Percentiles rank a stretch among this genome's conserved stretches.
Conservation (phyloP, 2,888 invertebrate species). For the Nemoura dubitans region DNA sequence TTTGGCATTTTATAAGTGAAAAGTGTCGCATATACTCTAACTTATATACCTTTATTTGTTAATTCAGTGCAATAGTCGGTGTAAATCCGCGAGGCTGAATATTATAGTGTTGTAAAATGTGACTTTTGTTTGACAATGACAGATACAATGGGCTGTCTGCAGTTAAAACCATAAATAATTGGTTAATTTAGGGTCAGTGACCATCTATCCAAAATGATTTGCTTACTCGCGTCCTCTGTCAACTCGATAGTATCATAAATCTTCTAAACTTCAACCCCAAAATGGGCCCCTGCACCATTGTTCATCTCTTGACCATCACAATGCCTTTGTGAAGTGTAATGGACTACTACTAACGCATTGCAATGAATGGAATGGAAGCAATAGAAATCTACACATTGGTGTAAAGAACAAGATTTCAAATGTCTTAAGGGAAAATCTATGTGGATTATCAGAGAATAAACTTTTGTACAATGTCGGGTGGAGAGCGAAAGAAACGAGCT, state of each 20-base stretch:
- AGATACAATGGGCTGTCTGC: not conserved
- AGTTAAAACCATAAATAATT: not conserved
- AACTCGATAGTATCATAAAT: not conserved
- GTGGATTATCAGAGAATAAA: not conserved
- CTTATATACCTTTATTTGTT: not conserved
- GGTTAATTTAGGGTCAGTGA: not conserved
- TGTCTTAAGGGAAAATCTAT: not conserved
- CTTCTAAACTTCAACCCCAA: not conserved
- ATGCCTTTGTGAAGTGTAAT: not conserved
- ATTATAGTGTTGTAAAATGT: not conserved
- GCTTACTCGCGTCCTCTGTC: not conserved
- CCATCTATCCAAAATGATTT: not conserved
- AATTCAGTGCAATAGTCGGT: not conserved
- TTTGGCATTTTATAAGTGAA: not conserved
- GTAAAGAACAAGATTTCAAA: not conserved
- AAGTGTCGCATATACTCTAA: not conserved
- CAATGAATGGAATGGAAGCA: too few species aligned
- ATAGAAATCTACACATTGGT: not conserved
- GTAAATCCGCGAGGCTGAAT: not conserved
- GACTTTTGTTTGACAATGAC: slow-evolving; percentile 7
- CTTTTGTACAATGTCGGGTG: slow-evolving; percentile 65
- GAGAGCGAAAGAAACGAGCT: slow-evolving; percentile 66
- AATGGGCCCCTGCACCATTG: not conserved
- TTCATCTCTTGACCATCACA: not conserved
- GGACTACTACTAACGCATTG: too few species aligned